Conservation (phyloP, 92 coral and sea anemone species). For the Epizoanthus stellaris region DNA sequence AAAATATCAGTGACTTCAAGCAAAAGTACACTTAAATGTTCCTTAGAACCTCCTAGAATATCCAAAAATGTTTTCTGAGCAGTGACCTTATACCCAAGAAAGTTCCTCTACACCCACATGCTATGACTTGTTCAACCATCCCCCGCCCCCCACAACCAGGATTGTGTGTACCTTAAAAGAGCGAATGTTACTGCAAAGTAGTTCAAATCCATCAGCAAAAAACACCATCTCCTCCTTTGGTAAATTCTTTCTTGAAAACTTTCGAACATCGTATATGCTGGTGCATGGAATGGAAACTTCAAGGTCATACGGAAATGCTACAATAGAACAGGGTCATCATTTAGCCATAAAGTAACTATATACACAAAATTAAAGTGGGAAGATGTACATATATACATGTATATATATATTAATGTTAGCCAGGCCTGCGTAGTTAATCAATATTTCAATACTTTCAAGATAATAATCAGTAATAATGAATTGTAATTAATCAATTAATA, state of each 20-base stretch:
- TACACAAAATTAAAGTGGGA: background rate
- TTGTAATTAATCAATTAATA: too few relatives aligned
- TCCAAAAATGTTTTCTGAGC: too few relatives aligned
- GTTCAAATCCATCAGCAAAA: constrained; percentile 89
- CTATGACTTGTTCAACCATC: too few relatives aligned
- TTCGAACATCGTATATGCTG: constrained; percentile 87
- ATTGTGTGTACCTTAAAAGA: constrained; percentile 76
- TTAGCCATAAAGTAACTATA: background rate
- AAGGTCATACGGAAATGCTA: constrained; percentile 66
- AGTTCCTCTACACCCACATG: too few relatives aligned
- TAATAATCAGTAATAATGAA: too few relatives aligned
- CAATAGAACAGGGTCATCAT: background rate
- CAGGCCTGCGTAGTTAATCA: too few relatives aligned
- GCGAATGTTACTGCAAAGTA: constrained; percentile 87
- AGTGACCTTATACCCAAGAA: too few relatives aligned
- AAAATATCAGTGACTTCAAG: too few relatives aligned
- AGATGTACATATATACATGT: background rate
- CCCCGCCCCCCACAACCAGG: background rate
- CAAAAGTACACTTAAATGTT: too few relatives aligned
- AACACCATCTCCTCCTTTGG: constrained; percentile 78
- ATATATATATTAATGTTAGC: too few relatives aligned
- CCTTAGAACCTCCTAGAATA: too few relatives aligned
- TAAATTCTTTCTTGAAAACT: constrained; percentile 78
- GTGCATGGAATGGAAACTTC: constrained; percentile 85
- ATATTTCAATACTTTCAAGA: too few relatives aligned